Evolutionary conservation across 2,113 vertebrate species (phyloP).

Genomic region (Cercocebus atys): DNA sequence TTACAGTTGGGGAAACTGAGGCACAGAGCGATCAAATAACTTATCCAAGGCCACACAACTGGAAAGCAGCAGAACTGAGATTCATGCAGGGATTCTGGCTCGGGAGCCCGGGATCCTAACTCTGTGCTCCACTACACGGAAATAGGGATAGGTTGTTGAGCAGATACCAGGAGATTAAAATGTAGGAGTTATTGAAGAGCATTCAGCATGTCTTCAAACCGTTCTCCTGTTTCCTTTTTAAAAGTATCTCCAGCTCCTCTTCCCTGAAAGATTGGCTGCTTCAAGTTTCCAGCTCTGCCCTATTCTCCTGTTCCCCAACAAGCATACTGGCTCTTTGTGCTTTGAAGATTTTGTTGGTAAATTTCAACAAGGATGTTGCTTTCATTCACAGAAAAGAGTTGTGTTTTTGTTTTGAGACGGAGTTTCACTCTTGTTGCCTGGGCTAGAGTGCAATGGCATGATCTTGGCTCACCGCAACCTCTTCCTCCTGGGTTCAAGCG

Average conservation of each 20-base stretch:
- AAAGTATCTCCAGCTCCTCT: neutral
- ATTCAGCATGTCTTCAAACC: neutral
- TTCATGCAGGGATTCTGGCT: neutral
- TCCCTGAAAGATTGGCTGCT: neutral
- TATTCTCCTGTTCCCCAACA: neutral
- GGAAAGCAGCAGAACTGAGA: neutral
- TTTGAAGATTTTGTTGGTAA: neutral
- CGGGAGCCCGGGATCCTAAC: neutral
- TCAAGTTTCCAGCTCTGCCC: neutral
- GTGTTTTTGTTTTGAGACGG: too few species aligned
- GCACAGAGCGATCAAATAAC: neutral
- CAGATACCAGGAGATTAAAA: neutral
- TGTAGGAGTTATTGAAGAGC: too few species aligned
- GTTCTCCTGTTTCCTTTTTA: neutral
- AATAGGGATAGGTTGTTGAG: neutral
- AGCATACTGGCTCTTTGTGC: neutral
- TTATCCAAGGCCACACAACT: neutral
- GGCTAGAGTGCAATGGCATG: too few species aligned
- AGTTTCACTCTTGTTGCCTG: too few species aligned
- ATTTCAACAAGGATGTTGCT: neutral
- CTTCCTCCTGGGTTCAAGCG: too few species aligned
- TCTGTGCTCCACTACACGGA: neutral
- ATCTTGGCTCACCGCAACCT: too few species aligned
- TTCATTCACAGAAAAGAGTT: neutral
- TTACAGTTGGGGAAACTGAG: neutral